Conservation (phyloP, 1,140 invertebrate species). For the Drosophila parvula region DNA sequence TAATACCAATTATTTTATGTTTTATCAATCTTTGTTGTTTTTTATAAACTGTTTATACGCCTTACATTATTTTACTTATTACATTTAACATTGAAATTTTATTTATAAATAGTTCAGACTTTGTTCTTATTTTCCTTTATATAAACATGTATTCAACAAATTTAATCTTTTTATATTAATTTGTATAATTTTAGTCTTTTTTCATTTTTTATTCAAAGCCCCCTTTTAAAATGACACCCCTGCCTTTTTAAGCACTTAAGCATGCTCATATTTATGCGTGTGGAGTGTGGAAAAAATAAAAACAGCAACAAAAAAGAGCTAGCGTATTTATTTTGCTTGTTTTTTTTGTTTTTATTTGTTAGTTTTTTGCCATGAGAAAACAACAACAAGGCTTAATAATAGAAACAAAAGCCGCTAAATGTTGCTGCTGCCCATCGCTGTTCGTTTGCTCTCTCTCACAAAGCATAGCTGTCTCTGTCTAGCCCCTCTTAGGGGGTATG, state of each 20-base stretch:
- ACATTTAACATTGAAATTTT: too few species aligned
- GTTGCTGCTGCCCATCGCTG: conserved; percentile 22
- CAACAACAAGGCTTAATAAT: conserved; percentile 17
- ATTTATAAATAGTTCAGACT: too few species aligned
- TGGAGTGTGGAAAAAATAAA: conserved; percentile 38
- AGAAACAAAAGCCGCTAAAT: conserved; percentile 63
- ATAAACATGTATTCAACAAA: too few species aligned
- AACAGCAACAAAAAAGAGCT: conserved; percentile 52
- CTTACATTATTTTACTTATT: too few species aligned
- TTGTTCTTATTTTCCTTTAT: too few species aligned
- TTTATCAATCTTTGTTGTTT: background rate
- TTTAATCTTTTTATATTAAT: too few species aligned
- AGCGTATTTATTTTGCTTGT: conserved; percentile 7
- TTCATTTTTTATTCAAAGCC: too few species aligned
- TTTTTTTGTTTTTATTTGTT: conserved; percentile 23
- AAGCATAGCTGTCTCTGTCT: background rate
- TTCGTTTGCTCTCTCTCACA: conserved; percentile 12
- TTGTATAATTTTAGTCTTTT: background rate
- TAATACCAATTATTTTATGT: background rate
- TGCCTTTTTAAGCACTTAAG: conserved; percentile 13
- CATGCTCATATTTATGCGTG: conserved; percentile 40
- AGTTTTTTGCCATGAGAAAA: conserved; percentile 33
- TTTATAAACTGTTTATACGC: background rate
- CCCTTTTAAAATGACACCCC: background rate
- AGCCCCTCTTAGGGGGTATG: background rate